Base-by-base conservation (phyloP, 1,140 invertebrate genomes). In the Ericerus pela region DNA sequence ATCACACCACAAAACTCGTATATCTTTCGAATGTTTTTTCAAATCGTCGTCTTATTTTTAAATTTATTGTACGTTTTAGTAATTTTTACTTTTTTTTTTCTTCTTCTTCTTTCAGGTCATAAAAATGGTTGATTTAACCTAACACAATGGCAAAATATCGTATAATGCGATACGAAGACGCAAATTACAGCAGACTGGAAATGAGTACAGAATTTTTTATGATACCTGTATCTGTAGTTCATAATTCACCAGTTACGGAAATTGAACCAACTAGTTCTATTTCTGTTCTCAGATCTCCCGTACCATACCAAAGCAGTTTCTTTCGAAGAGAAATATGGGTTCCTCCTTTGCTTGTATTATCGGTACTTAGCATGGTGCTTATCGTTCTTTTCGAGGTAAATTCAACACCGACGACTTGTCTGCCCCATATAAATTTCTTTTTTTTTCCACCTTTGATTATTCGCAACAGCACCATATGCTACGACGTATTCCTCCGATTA, bases 371-470 rank as follows among this genome's bases (percentile, higher is more conserved):
- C 53, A 65, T 65, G 64, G 57, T 62, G 16, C 57, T 65, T 52
- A 65, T 65, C 26, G 56, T 61, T 18, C 37, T 63, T 1, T 65
- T 65, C 51, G 64, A 65, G 62, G 64, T 65, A 52, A 60, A 29
- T 55, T 43, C n/a, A n/a, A n/a, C n/a, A n/a, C n/a, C n/a, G n/a
- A n/a, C n/a, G n/a, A n/a, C n/a, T n/a, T 33, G 29, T 2, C n/a
- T 26, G 16, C n/a, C 11, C 11, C 14, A 28, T 33, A 16, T 27
- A n/a, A 11, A 24, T 54, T 55, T 55, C 22, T n/a, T 24, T 24
- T 55, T 55, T 55, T 41, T 55, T n/a, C 37, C 8, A n/a, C n/a
- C 8, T 33, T 33, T 33, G 8, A n/a, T 47, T 41, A 43, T 55
- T 47, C n/a, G n/a, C n/a, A n/a, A n/a, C n/a, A n/a, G n/a, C n/a